Percentiles rank a stretch among this genome's conserved stretches.
Conservation (phyloP, 2,113 vertebrate species). For the Illadopsis cleaveri region DNA sequence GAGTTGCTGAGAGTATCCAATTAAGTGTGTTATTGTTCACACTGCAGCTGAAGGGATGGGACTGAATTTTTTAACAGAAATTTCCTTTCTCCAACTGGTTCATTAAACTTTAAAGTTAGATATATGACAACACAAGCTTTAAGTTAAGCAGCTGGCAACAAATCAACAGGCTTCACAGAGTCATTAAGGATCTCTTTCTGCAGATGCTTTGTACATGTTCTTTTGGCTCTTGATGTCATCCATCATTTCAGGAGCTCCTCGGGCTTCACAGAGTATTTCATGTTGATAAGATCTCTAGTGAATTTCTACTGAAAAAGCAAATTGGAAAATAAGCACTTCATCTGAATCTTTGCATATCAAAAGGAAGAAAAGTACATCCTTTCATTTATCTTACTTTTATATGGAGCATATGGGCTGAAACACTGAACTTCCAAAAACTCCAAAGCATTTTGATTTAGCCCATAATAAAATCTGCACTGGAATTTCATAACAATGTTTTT, state of each 20-base stretch:
- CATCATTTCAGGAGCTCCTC: neutral
- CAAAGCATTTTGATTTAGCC: constrained; percentile 1
- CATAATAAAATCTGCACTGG: neutral
- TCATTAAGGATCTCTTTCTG: constrained; percentile 12
- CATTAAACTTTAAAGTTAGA: constrained; percentile 11
- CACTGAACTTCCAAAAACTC: neutral
- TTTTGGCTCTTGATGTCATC: neutral
- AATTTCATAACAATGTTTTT: constrained; percentile 20
- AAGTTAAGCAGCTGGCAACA: neutral
- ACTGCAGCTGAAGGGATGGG: neutral
- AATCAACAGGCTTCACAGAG: neutral
- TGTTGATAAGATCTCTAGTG: neutral
- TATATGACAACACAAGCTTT: neutral
- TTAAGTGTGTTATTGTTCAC: neutral
- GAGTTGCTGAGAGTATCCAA: neutral
- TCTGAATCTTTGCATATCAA: constrained; percentile 42
- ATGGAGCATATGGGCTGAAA: constrained; percentile 19
- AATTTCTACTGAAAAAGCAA: constrained; percentile 4
- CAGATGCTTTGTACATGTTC: neutral
- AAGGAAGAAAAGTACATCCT: constrained; percentile 7
- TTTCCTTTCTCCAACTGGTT: neutral
- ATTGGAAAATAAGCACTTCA: constrained; percentile 23
- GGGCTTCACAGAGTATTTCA: neutral
- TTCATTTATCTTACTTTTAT: constrained; percentile 21
- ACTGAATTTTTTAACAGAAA: neutral